A percentile compares a stretch with the other conserved stretches of the same genome.
These are phyloP conservation scores for Eucera pruinosa DNA, from an alignment of 2,888 invertebrate genomes.

Conservation along the genomic window DNA sequence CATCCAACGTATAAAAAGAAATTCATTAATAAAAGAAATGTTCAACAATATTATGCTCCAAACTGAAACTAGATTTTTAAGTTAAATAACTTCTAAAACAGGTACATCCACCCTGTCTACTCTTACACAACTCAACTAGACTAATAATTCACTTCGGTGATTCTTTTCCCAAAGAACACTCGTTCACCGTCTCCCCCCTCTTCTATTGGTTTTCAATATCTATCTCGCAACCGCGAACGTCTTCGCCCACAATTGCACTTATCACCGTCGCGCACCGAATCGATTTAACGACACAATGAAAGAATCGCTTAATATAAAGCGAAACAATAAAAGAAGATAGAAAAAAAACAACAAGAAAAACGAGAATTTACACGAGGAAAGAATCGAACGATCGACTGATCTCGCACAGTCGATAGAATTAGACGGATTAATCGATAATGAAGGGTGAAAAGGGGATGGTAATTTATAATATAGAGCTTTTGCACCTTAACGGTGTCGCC, in stretches of 20 bases:
- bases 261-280: not conserved
- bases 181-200: not conserved
- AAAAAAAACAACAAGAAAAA: not conserved
- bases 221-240: not conserved
- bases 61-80: no score
- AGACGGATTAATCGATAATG: conserved; percentile 27
- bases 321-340: not conserved
- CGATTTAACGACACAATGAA: conserved; percentile 10
- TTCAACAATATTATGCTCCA: no score
- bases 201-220: conserved; percentile 16
- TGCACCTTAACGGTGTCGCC: conserved; percentile 11
- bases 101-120: no score
- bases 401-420: conserved; percentile 25
- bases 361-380: not conserved
- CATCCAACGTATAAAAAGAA: no score
- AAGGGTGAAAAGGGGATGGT: not conserved
- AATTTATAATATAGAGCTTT: conserved; percentile 41
- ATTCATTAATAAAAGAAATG: no score
- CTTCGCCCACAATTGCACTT: no score
- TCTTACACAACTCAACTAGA: not conserved
- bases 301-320: not conserved
- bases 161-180: no score
- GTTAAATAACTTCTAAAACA: no score
- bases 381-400: not conserved
- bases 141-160: no score